Base-by-base conservation (phyloP, 2,888 invertebrate genomes). In the Dryadula phaetusa region DNA sequence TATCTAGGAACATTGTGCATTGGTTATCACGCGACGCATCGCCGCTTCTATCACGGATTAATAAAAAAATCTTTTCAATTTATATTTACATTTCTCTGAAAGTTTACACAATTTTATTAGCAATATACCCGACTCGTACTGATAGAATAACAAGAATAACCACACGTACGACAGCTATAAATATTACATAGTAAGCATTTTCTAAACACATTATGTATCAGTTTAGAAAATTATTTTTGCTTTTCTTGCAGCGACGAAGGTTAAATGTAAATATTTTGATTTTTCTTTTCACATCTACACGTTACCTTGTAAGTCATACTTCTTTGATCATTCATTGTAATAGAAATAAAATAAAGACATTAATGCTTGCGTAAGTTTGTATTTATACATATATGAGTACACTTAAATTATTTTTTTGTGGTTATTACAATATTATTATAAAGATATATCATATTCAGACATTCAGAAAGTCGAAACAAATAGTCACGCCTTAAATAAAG, bases 261-360 rank as follows among this genome's bases (percentile, higher is more conserved):
- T 10, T 32, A 42, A 65, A 61, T 14, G 60, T 66, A 70, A 70
- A 70, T 70, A 68, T 68, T 70, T 68, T 63, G 61, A 68, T 47
- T 63, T 62, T 40, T 22, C 44, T 28, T n/a, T 40, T 22, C 22
- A 40, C 16, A 46, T 47, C 20, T 49, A 32, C 56, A 58, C 14
- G 47, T 20, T 56, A 40, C 37, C 16, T 18, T 14, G 37, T 37
- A 22, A n/a, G n/a, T n/a, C n/a, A n/a, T n/a, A n/a, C 3, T 44
- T 44, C 60, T 60, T 60, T 60, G 44, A 46, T 60, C 46, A 44
- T 46, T 32, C 14, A 28, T 44, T 12, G 2, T 7, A 18, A n/a
- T 60, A 60, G 25, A 60, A 44, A 28, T 56, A 25, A 25, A 56
- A 22, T 40, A 22, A 40, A 14, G n/a, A 22, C 20, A 25, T 3